phyloP scores from a whole-genome alignment of 2,113 vertebrate species.

The Platichthys stellatus region DNA sequence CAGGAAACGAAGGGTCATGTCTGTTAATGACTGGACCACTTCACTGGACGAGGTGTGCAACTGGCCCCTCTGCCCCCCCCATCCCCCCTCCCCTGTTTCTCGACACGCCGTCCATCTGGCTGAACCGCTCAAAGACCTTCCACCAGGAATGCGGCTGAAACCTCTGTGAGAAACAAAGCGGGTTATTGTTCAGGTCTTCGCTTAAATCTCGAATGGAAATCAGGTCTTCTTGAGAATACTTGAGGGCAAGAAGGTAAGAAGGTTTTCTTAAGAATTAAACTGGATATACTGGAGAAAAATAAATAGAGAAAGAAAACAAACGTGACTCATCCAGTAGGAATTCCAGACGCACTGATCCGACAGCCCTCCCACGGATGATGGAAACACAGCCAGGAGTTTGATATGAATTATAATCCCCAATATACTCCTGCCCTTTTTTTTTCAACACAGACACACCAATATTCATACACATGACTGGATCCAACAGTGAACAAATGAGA shows the following conservation, averaged over 20 bases:
- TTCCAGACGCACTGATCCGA: slow-evolving; percentile 19
- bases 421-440: not conserved
- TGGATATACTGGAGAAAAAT: not conserved
- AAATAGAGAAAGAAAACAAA: not conserved
- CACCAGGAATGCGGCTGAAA: slow-evolving; percentile 40
- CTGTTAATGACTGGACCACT: slow-evolving; percentile 70
- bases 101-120: slow-evolving; percentile 51
- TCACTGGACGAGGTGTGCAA: slow-evolving; percentile 52
- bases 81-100: slow-evolving; percentile 17
- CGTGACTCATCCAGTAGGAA: slow-evolving; percentile 23
- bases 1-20: slow-evolving; percentile 64
- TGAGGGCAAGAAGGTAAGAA: too few species aligned
- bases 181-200: slow-evolving; percentile 43
- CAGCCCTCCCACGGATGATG: slow-evolving; percentile 27
- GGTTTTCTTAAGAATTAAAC: not conserved
- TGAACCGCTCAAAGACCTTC: slow-evolving; percentile 35
- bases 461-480: slow-evolving; percentile 45
- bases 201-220: slow-evolving; percentile 29
- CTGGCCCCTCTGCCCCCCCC: slow-evolving; percentile 21
- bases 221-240: slow-evolving; percentile 7
- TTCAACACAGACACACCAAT: slow-evolving; percentile 43
- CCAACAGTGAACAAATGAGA: slow-evolving; percentile 51
- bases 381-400: slow-evolving; percentile 49
- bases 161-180: slow-evolving; percentile 33
- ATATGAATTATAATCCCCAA: slow-evolving; percentile 25